Percentiles rank a stretch among this genome's conserved stretches.
These are phyloP conservation scores for Drosophila yakuba DNA, from an alignment of 1,140 invertebrate species.

Conservation along the genomic window DNA sequence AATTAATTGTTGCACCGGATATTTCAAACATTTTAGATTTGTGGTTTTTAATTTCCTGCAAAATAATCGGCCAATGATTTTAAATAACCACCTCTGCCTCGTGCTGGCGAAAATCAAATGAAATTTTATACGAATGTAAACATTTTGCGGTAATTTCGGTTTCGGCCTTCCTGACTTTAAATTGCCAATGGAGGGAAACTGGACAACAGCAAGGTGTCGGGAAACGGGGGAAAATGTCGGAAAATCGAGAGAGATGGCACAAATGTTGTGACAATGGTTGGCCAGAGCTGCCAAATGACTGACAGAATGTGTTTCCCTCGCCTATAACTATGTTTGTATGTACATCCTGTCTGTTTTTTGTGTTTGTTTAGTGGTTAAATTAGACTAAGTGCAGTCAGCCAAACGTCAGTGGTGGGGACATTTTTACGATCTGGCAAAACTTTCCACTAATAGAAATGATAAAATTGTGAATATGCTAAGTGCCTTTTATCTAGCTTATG, in stretches of 20 bases:
- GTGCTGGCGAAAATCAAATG: constrained; percentile 44
- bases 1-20: constrained; percentile 82
- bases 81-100: constrained; percentile 12
- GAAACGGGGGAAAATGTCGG: background rate
- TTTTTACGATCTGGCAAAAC: constrained; percentile 57
- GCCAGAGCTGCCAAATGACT: constrained; percentile 61
- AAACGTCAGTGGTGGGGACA: constrained; percentile 48
- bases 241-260: constrained; percentile 25
- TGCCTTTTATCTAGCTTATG: background rate
- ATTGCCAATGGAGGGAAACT: constrained; percentile 20
- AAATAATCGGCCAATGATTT: constrained; percentile 70
- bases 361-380: constrained; percentile 71
- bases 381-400: constrained; percentile 75
- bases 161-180: constrained; percentile 62
- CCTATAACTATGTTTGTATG: constrained; percentile 5
- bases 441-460: constrained; percentile 63
- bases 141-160: constrained; percentile 68
- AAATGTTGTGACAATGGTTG: constrained; percentile 73
- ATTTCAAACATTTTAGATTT: constrained; percentile 83
- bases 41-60: constrained; percentile 82
- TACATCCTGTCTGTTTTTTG: constrained; percentile 33
- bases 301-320: constrained; percentile 48
- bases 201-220: background rate
- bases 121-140: constrained; percentile 67
- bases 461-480: constrained; percentile 42